Evolutionary conservation across 2,888 invertebrate genomes (phyloP).

Genomic region (Lithophane socia): DNA sequence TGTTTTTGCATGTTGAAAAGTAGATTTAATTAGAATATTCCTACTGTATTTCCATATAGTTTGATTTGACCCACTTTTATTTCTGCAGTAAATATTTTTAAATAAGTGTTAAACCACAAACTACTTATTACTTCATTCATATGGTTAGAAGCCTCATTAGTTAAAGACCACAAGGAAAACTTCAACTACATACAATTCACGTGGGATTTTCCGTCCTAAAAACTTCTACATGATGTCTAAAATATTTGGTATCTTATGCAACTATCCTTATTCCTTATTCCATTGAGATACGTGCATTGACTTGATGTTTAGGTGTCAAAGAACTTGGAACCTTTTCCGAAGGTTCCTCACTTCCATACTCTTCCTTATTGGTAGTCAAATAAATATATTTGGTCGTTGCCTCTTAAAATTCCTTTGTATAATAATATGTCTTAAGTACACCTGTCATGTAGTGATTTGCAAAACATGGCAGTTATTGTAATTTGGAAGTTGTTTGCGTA

Average conservation of each 20-base stretch:
- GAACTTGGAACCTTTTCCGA: slow-evolving; percentile 39
- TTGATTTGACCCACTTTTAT: neutral
- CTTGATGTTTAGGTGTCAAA: slow-evolving; percentile 33
- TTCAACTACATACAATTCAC: neutral
- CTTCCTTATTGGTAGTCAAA: slow-evolving; percentile 28
- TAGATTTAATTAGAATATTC: neutral
- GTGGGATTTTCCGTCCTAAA: slow-evolving; percentile 3
- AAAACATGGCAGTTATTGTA: slow-evolving; percentile 40
- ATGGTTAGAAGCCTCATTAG: neutral
- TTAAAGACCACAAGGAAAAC: neutral
- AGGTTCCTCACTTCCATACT: slow-evolving; percentile 38
- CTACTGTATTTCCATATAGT: neutral
- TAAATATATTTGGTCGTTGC: slow-evolving; percentile 26
- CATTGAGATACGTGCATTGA: slow-evolving; percentile 49
- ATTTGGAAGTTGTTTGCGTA: slow-evolving; percentile 38
- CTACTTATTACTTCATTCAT: neutral
- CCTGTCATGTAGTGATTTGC: slow-evolving; percentile 24
- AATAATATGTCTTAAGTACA: slow-evolving; percentile 5
- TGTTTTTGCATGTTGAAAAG: neutral
- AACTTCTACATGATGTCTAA: neutral
- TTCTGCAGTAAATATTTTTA: neutral
- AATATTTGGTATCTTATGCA: neutral
- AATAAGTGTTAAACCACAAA: neutral
- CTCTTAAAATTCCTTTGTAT: slow-evolving; percentile 39
- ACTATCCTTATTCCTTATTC: slow-evolving; percentile 51